Evolutionary conservation across 2,888 invertebrate species (phyloP), one percentile per base, ranked within the genome.

Genomic region (Epicampocera succincta): DNA sequence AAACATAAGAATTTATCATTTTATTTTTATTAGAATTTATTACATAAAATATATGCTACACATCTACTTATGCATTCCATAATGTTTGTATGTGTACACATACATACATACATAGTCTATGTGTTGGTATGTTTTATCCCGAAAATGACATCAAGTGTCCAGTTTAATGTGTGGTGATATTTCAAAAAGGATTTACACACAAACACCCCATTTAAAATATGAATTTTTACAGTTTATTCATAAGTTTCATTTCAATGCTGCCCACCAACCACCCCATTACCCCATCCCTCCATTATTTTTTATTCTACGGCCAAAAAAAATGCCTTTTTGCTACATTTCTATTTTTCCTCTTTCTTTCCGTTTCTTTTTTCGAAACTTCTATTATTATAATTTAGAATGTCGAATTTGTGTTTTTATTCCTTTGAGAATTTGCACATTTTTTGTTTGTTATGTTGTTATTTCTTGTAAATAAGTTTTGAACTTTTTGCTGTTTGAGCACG

Each of bases 151-250:
- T 76, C 71, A 80, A 79, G 75, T 82, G 80, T 81, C 84, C 79
- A 76, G 68, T 84, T 84, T 79, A 85, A 85, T 84, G 84, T 85
- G 84, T 80, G 86, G 87, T 87, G 88, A 89, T 89, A 89, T 89
- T 87, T 89, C 88, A 88, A 87, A 85, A 84, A 86, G 89, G 89
- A 88, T 88, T 88, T 89, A 80, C 88, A 87, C 85, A 84, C 85
- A 86, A 85, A 87, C 88, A 89, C 88, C 86, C 86, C 84, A 65
- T 52, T 72, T 85, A 65, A 66, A 63, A 50, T 42, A 74, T 84
- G 81, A 78, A 75, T 84, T 86, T 86, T 81, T 71, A 74, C 60
- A 72, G 42, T 73, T 71, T 61, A 79, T 61, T 84, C 83, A 84
- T 54, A 40, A 33, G 50, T 42, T 60, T 13, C 65, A 21, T 78